Evolutionary conservation across 1,140 invertebrate genomes (phyloP).

Genomic region (Saxidomus purpurata): DNA sequence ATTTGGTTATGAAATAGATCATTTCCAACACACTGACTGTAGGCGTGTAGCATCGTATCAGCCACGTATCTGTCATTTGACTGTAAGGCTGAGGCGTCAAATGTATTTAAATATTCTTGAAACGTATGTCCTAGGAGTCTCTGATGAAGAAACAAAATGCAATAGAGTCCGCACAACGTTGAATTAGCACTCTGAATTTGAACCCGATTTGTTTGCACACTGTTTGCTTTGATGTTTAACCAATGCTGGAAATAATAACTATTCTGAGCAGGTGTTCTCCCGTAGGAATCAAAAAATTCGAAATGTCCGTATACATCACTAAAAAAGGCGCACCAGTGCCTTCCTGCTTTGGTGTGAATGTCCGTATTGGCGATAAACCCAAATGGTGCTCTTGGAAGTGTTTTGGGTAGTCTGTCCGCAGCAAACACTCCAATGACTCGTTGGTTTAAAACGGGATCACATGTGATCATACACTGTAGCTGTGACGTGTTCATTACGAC

Average conservation of each 20-base stretch:
- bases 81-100: neutral
- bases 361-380: constrained; percentile 54
- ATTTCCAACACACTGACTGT: constrained; percentile 15
- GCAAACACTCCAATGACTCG: constrained; percentile 33
- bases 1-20: neutral
- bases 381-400: constrained; percentile 12
- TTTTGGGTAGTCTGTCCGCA: constrained; percentile 28
- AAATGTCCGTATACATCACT: neutral
- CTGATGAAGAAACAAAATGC: constrained; percentile 32
- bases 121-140: constrained; percentile 33
- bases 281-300: constrained; percentile 47
- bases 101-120: constrained; percentile 16
- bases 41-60: constrained; percentile 9
- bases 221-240: neutral
- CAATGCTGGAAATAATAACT: constrained; percentile 8
- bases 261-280: neutral
- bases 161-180: constrained; percentile 31
- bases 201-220: neutral
- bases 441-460: constrained; percentile 25
- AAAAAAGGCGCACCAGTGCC: constrained; percentile 48
- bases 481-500: constrained; percentile 34
- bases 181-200: constrained; percentile 50
- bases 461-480: constrained; percentile 32
- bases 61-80: constrained; percentile 31
- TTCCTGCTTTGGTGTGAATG: neutral